These are phyloP conservation scores for Acinonyx jubatus DNA, from an alignment of 2,113 vertebrate species.

Conservation along the genomic window DNA sequence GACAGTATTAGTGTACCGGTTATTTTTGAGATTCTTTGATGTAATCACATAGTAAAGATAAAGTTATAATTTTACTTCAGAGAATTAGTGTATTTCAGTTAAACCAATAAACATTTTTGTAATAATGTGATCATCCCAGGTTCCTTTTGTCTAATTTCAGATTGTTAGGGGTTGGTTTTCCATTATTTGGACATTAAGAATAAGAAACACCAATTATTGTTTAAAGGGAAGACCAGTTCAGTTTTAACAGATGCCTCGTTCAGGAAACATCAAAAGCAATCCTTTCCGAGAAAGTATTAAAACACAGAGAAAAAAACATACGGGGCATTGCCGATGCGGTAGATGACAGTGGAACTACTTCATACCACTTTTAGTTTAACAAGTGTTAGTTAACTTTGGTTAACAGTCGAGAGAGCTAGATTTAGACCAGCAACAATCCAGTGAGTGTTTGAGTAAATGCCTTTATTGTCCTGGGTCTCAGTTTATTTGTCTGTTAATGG, in stretches of 20 bases:
- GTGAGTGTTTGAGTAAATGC: not conserved
- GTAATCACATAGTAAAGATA: not conserved
- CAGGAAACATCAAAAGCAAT: not conserved
- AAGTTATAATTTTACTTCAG: not conserved
- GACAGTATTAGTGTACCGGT: not conserved
- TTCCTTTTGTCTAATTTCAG: not conserved
- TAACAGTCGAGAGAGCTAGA: not conserved
- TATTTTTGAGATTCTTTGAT: conserved; percentile 11
- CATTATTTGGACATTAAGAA: not conserved
- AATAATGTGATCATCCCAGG: not conserved
- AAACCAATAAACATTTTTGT: not conserved
- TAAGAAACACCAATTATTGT: not conserved
- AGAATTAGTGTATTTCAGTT: not conserved
- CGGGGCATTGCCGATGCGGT: not conserved
- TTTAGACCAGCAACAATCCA: not conserved
- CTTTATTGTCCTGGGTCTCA: not conserved
- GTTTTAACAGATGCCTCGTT: not conserved
- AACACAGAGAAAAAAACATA: not conserved
- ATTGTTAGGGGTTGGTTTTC: not conserved
- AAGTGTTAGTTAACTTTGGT: not conserved
- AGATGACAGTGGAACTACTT: not conserved
- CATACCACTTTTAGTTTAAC: not conserved
- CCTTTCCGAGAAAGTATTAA: not conserved
- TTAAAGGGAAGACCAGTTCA: not conserved
- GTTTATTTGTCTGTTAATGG: not conserved